phyloP scores from a whole-genome alignment of 2,113 vertebrate species.

The Amphilophus citrinellus region DNA sequence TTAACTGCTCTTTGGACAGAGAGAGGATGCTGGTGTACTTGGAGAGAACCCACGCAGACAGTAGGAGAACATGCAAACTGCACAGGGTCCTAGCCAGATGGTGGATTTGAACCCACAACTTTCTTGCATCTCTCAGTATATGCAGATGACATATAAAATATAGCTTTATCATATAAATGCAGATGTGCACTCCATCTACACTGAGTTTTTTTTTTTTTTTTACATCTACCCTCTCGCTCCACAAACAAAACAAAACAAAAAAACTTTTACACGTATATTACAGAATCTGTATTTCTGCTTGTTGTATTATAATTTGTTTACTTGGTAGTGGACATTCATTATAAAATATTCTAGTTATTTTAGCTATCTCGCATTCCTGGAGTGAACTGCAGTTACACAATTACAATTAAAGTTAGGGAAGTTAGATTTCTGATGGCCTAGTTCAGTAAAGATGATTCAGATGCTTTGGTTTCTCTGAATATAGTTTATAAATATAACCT shows the following conservation, averaged over 20 bases:
- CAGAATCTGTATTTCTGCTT: not conserved
- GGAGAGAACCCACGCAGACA: not conserved
- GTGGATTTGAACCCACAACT: not conserved
- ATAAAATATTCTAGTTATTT: not conserved
- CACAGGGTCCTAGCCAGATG: too few species aligned
- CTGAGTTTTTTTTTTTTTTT: not conserved
- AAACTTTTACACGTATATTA: not conserved
- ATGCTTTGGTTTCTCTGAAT: not conserved
- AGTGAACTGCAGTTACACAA: not conserved
- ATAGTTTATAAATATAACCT: not conserved
- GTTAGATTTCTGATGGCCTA: not conserved
- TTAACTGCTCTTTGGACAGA: not conserved
- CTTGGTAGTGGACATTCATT: not conserved
- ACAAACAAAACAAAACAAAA: too few species aligned
- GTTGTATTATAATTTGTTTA: not conserved
- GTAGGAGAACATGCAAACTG: not conserved
- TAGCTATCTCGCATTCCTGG: not conserved
- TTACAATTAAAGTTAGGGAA: not conserved
- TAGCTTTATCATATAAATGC: not conserved
- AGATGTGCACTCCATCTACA: not conserved
- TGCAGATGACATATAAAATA: not conserved
- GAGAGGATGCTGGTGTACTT: not conserved
- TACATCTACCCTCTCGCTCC: not conserved
- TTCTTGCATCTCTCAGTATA: not conserved
- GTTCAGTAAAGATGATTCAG: not conserved